phyloP scores from a whole-genome alignment of 2,797 vertebrate genomes.

The Tapera naevia region DNA sequence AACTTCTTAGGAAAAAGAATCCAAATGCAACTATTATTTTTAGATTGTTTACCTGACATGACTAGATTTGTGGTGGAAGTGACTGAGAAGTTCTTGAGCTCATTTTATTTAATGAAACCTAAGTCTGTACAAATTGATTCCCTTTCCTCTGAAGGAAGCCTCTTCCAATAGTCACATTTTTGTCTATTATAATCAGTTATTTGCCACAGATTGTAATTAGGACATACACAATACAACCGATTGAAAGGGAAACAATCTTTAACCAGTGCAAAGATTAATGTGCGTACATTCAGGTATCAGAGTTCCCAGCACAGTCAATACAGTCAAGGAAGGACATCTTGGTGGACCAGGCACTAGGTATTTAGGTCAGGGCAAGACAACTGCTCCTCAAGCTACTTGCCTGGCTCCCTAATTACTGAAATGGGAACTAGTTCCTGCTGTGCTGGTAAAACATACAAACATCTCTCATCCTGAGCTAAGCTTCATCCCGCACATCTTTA shows the following conservation, averaged over 20 bases:
- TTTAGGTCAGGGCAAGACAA: neutral
- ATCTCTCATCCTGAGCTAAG: neutral
- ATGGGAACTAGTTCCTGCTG: neutral
- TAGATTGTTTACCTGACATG: neutral
- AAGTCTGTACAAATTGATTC: neutral
- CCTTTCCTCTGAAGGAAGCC: neutral
- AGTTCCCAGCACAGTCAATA: neutral
- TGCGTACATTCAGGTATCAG: neutral
- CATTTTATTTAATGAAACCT: neutral
- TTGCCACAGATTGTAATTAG: neutral
- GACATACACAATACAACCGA: neutral
- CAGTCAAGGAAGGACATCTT: neutral
- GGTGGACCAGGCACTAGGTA: rapidly evolving
- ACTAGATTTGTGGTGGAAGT: neutral
- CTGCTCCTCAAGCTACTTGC: neutral
- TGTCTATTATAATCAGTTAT: neutral
- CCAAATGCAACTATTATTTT: neutral
- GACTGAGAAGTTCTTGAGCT: neutral
- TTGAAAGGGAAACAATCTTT: neutral
- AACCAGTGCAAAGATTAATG: neutral
- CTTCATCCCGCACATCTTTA: neutral
- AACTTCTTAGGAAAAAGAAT: neutral
- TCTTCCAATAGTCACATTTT: neutral
- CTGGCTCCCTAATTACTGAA: neutral
- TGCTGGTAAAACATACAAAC: rapidly evolving